Percentiles rank a stretch among this genome's conserved stretches.
Evolutionary conservation across 1,140 invertebrate genomes (phyloP).

Genomic region (Lamellibrachia luymesi): DNA sequence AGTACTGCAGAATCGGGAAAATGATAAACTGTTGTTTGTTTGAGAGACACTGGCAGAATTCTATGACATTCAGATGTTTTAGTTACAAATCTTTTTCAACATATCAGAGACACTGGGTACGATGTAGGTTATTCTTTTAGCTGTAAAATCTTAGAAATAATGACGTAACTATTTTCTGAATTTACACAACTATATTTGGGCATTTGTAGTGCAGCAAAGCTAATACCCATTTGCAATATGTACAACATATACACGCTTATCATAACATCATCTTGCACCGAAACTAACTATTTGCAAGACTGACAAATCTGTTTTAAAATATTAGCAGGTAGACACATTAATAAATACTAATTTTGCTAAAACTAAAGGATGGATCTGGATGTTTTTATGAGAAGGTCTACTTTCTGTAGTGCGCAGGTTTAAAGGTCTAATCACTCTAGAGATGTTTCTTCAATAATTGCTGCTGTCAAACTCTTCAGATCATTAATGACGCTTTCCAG

Average conservation of each 20-base stretch:
- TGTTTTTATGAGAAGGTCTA: neutral
- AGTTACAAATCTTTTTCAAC: no score
- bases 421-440: neutral
- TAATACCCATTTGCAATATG: neutral
- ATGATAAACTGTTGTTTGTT: no score
- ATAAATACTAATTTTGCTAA: no score
- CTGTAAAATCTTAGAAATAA: neutral
- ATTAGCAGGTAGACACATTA: no score
- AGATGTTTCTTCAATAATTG: conserved; percentile 14
- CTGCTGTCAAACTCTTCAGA: conserved; percentile 17
- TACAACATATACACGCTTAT: neutral
- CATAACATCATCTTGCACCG: no score
- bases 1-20: no score
- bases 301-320: neutral
- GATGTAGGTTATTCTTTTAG: no score
- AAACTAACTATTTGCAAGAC: neutral
- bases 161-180: neutral
- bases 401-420: neutral
- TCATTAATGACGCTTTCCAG: conserved; percentile 18
- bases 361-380: neutral
- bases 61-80: no score
- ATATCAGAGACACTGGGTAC: no score
- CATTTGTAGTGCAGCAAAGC: neutral
- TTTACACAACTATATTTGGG: neutral
- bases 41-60: no score